phyloP scores from a whole-genome alignment of 2,797 vertebrate genomes.

The Coregonus suidteri region DNA sequence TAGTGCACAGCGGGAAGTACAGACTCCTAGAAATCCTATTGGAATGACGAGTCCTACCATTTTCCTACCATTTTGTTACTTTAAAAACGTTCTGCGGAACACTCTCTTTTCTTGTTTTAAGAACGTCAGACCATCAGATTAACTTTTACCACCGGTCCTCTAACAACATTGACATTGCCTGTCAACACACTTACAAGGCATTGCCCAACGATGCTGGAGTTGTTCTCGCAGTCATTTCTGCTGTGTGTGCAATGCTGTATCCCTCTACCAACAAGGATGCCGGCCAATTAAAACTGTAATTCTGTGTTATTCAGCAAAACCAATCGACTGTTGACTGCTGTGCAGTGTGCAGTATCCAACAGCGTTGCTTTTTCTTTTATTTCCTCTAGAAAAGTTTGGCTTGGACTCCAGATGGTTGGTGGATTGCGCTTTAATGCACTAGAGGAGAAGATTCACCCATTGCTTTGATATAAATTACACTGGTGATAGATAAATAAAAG shows the following conservation, averaged over 20 bases:
- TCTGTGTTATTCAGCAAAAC: conserved; percentile 71
- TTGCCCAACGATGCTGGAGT: conserved; percentile 36
- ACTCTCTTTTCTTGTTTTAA: conserved; percentile 22
- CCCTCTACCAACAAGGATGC: conserved; percentile 44
- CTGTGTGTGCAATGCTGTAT: conserved; percentile 67
- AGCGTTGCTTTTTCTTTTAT: conserved; percentile 29
- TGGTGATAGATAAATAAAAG: neutral
- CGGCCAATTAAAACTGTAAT: conserved; percentile 68
- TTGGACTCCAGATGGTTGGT: conserved; percentile 62
- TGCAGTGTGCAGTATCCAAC: conserved; percentile 34
- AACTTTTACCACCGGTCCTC: conserved; percentile 36
- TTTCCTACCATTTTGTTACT: neutral
- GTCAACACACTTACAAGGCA: conserved; percentile 51
- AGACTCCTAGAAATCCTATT: neutral
- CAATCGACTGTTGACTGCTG: conserved; percentile 68
- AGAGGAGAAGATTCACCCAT: conserved; percentile 32
- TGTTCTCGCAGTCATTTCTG: conserved; percentile 49
- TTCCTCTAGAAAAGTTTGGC: conserved; percentile 54
- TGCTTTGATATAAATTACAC: conserved; percentile 28
- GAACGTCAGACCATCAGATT: conserved; percentile 30
- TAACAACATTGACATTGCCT: conserved; percentile 42
- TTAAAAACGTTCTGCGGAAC: neutral
- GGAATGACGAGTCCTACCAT: neutral
- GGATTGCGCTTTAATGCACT: conserved; percentile 50
- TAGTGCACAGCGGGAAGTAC: neutral